Percentiles rank a stretch among this genome's conserved stretches.
These are phyloP conservation scores for Xenopus borealis DNA, from an alignment of 2,113 vertebrate genomes.

Conservation along the genomic window DNA sequence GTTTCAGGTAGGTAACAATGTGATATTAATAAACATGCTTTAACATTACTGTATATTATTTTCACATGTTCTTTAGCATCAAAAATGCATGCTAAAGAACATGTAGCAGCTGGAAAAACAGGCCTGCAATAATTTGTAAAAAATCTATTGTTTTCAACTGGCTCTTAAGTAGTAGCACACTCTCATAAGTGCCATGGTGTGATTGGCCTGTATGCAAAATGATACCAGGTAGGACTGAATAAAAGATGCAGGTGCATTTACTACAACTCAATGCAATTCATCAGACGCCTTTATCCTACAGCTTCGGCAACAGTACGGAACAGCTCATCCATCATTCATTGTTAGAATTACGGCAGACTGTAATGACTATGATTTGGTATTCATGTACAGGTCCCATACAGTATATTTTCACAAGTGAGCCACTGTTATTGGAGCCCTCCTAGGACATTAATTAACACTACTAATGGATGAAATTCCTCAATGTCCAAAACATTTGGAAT, in stretches of 20 bases:
- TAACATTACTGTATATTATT: background rate
- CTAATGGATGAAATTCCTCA: conserved; percentile 63
- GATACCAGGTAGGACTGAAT: conserved; percentile 12
- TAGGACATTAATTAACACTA: conserved; percentile 67
- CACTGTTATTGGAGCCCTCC: conserved; percentile 57
- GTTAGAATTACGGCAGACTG: conserved; percentile 45
- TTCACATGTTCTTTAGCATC: background rate
- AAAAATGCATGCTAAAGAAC: background rate
- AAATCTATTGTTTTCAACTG: background rate
- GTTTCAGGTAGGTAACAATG: no score
- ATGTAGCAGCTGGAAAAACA: no score
- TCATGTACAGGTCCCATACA: conserved; percentile 52
- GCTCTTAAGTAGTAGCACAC: background rate
- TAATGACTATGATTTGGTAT: conserved; percentile 58
- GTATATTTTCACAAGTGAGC: conserved; percentile 55
- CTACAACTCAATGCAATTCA: conserved; percentile 9
- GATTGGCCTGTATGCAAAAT: conserved; percentile 6
- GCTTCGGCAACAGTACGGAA: background rate
- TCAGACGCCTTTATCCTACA: conserved; percentile 36
- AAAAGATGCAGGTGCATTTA: conserved; percentile 13
- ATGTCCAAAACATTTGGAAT: background rate
- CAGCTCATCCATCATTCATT: conserved; percentile 49
- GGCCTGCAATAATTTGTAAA: background rate
- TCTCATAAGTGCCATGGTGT: background rate
- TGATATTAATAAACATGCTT: no score